phyloP scores from a whole-genome alignment of 2,888 invertebrate genomes.

The Archaeoteleia sp. region DNA sequence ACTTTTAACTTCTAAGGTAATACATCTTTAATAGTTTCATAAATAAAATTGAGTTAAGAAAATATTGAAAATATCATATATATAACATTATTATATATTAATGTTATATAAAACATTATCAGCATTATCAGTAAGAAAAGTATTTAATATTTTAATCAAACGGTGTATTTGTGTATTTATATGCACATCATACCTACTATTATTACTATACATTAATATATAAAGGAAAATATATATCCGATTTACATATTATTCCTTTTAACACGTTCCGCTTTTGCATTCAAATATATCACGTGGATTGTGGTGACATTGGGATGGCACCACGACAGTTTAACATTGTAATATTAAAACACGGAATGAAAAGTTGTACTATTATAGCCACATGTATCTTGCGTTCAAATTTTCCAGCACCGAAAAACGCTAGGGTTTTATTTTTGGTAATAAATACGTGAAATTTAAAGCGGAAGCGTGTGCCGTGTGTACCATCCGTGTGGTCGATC shows the following conservation, averaged over 20 bases:
- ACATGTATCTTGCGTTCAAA: background rate
- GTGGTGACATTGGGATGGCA: conserved; percentile 7
- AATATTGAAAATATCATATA: too few relatives aligned
- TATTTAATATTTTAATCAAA: too few relatives aligned
- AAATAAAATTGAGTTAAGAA: too few relatives aligned
- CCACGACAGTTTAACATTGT: conserved; percentile 17
- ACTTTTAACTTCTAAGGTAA: too few relatives aligned
- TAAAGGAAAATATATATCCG: conserved; percentile 21
- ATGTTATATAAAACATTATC: too few relatives aligned
- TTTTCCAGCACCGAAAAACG: conserved; percentile 1
- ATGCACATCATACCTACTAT: conserved; percentile 37
- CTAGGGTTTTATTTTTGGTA: conserved; percentile 12
- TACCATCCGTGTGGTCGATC: conserved; percentile 6
- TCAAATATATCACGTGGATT: conserved; percentile 11
- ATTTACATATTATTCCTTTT: conserved; percentile 24
- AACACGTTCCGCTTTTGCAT: conserved; percentile 1
- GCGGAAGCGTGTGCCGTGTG: background rate
- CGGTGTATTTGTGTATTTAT: too few relatives aligned
- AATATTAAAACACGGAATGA: conserved; percentile 10
- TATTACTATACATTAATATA: conserved; percentile 20
- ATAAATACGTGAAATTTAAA: conserved; percentile 23
- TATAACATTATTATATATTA: too few relatives aligned
- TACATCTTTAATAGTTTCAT: too few relatives aligned
- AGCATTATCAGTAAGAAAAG: too few relatives aligned
- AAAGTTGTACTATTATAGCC: background rate